Evolutionary conservation across 2,888 invertebrate genomes (phyloP).

Genomic region (Pachymerium ferrugineum): DNA sequence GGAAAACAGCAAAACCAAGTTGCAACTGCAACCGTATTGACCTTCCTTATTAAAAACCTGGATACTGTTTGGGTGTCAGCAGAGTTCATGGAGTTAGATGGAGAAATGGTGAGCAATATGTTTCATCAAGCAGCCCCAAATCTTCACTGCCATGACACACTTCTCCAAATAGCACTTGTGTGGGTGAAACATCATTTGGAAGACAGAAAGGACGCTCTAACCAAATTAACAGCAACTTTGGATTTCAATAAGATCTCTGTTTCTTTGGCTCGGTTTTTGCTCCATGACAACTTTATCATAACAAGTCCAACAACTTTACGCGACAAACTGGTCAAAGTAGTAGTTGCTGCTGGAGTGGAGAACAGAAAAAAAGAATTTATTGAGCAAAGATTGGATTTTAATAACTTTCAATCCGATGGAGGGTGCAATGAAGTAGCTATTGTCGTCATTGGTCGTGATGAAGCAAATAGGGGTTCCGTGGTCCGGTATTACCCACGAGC

Average conservation of each 20-base stretch:
- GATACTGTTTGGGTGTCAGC: neutral
- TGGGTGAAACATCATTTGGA: neutral
- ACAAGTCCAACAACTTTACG: neutral
- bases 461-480: neutral
- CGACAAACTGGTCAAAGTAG: neutral
- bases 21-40: neutral
- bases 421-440: neutral
- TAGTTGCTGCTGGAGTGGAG: neutral
- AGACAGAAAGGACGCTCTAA: neutral
- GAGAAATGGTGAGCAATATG: neutral
- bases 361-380: neutral
- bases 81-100: neutral
- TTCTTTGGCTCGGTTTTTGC: neutral
- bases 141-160: neutral
- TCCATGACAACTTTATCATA: neutral
- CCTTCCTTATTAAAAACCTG: neutral
- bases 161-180: neutral
- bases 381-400: neutral
- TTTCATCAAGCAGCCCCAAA: neutral
- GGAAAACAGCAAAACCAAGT: neutral
- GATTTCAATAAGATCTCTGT: neutral
- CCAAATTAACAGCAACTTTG: neutral
- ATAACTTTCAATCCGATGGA: neutral
- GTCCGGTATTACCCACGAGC: neutral
- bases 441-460: conserved; percentile 1